A percentile compares a stretch with the other conserved stretches of the same genome.
Evolutionary conservation across 2,797 vertebrate species (phyloP).

Genomic region (Spinus pinus): DNA sequence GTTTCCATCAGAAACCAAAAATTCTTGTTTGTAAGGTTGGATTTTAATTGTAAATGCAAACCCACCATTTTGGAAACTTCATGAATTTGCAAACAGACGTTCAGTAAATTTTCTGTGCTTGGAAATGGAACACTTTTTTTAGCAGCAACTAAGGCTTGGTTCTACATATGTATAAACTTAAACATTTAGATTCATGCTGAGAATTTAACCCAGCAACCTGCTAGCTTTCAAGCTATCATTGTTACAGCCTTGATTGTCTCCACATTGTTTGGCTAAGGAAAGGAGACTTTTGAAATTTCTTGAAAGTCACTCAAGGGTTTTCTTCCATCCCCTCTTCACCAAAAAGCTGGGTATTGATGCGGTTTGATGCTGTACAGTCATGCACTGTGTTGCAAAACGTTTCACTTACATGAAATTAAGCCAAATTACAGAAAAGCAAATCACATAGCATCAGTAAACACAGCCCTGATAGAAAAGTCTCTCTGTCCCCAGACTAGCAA

Average conservation of each 20-base stretch:
- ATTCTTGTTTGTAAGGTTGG: neutral
- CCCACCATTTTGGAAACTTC: neutral
- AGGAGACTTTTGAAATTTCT: neutral
- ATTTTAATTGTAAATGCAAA: slow-evolving; percentile 21
- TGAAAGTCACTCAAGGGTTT: neutral
- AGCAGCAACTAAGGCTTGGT: neutral
- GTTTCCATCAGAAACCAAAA: neutral
- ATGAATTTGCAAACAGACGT: neutral
- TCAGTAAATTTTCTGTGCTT: neutral
- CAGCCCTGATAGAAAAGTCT: neutral
- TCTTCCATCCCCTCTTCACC: neutral
- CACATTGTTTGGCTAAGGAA: neutral
- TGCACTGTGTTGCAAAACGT: neutral
- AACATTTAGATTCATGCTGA: neutral
- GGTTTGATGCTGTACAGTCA: neutral
- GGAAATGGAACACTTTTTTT: neutral
- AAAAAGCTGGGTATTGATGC: neutral
- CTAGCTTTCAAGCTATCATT: neutral
- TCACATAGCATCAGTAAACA: neutral
- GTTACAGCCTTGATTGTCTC: neutral
- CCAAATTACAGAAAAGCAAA: neutral
- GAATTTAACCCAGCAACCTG: neutral
- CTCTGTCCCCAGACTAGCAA: neutral
- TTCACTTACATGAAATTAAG: neutral
- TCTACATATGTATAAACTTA: neutral